Evolutionary conservation across 2,888 invertebrate genomes (phyloP).

Genomic region (Osmoderma eremita): DNA sequence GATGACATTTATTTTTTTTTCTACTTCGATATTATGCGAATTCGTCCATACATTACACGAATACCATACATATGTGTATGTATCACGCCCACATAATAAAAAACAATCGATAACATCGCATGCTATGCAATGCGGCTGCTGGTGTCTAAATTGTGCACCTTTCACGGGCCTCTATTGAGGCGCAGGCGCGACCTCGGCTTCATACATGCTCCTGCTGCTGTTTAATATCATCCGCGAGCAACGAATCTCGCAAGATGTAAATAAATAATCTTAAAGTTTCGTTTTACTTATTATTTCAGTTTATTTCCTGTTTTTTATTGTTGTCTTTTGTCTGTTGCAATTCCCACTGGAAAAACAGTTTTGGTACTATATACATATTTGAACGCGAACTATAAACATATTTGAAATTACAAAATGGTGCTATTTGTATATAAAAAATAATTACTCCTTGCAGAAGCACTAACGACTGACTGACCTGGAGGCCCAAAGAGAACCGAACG

Average conservation of each 20-base stretch:
- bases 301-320: slow-evolving; percentile 13
- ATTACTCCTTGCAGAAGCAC: slow-evolving; percentile 37
- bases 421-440: slow-evolving; percentile 28
- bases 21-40: slow-evolving; percentile 14
- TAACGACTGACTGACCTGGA: slow-evolving; percentile 56
- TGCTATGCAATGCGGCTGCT: slow-evolving; percentile 48
- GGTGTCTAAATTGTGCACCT: slow-evolving; percentile 55
- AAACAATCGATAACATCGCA: slow-evolving; percentile 53
- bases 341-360: neutral
- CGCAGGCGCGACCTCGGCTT: slow-evolving; percentile 61
- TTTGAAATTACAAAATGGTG: slow-evolving; percentile 24
- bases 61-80: slow-evolving; percentile 38
- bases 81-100: slow-evolving; percentile 54
- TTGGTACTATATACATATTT: neutral
- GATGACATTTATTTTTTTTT: slow-evolving; percentile 22
- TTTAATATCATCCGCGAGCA: slow-evolving; percentile 37
- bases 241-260: slow-evolving; percentile 40
- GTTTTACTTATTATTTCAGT: slow-evolving; percentile 29
- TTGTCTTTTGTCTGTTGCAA: neutral
- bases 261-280: slow-evolving; percentile 40
- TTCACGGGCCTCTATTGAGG: slow-evolving; percentile 57
- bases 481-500: slow-evolving; percentile 50
- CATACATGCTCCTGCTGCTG: slow-evolving; percentile 42
- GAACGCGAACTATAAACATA: neutral
- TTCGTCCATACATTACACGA: slow-evolving; percentile 24